Evolutionary conservation across 2,113 vertebrate genomes (phyloP), one percentile per base, ranked within the genome.

Genomic region (Chionomys nivalis): DNA sequence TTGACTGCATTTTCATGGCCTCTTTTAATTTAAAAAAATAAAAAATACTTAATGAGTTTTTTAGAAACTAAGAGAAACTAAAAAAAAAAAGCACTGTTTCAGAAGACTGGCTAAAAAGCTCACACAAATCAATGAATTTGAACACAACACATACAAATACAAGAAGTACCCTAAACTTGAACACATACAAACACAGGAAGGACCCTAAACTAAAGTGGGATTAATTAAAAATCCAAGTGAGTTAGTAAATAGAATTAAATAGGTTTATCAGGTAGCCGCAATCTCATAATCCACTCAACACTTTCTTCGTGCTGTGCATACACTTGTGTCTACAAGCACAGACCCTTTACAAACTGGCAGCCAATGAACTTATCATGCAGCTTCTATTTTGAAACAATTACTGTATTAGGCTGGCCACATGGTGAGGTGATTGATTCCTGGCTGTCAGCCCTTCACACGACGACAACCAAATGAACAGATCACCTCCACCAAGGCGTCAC

Each of bases 361-460:
- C 79, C 92, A 91, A 95, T 91, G 85, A 94, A 68, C 21, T 79
- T 95, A 58, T 79, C 79, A 86, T 11, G 58, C 23, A 82, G 42
- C 77, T 97, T 94, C 83, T 94, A 72, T 93, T 97, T 97, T 90
- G 76, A 42, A 87, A 90, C 92, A 95, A 92, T 88, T 96, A 89
- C 24, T 90, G 24, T 76, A 68, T 81, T 95, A 94, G 36, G 8
- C 90, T 89, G 36, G 52, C 49, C 91, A 89, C 79, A 88, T 88
- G 75, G 76, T 72, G 16, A 88, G 63, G 82, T 81, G 89, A 95
- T 88, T 96, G 78, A 96, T 95, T 95, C 21, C 17, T 91, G 79
- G 91, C 65, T 28, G 92, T 90, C 85, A 94, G 92, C 44, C 52
- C 95, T 86, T 96, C 66, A 86, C 61, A 94, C 1, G 90, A 55